Evolutionary conservation across 2,113 vertebrate species (phyloP).

Genomic region (Bostrychus sinensis): DNA sequence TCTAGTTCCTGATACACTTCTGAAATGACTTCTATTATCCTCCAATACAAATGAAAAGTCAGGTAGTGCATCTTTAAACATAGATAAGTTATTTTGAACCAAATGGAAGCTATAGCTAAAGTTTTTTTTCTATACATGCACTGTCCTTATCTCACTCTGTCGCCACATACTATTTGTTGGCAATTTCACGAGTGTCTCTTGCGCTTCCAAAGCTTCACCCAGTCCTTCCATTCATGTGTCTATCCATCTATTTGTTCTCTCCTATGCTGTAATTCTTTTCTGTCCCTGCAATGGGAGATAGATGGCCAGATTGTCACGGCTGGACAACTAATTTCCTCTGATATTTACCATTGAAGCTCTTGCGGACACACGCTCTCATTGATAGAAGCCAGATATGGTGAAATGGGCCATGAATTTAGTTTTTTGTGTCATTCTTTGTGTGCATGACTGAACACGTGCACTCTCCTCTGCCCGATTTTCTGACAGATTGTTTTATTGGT

Average conservation of each 20-base stretch:
- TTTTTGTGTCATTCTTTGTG: constrained; percentile 1
- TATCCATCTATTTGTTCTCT: not conserved
- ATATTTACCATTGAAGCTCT: constrained; percentile 41
- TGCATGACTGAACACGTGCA: not conserved
- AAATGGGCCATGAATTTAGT: constrained; percentile 33
- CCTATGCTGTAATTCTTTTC: constrained; percentile 31
- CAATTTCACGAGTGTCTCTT: not conserved
- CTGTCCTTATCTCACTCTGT: not conserved
- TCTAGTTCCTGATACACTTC: no score
- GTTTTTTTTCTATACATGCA: not conserved
- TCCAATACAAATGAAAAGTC: no score
- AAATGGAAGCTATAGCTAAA: no score
- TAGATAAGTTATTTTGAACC: no score
- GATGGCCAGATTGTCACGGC: constrained; percentile 38
- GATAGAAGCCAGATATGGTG: constrained; percentile 30
- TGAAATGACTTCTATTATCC: no score
- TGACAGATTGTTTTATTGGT: constrained; percentile 27
- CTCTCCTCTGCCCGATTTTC: constrained; percentile 5
- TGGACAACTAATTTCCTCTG: constrained; percentile 48
- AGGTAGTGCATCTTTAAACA: not conserved
- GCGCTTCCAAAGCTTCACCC: not conserved
- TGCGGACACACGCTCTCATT: constrained; percentile 2
- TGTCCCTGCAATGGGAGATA: constrained; percentile 29
- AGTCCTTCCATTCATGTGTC: constrained; percentile 13
- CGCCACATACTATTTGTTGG: not conserved